Conservation (phyloP, 1,140 invertebrate species). For the Littorina saxatilis region DNA sequence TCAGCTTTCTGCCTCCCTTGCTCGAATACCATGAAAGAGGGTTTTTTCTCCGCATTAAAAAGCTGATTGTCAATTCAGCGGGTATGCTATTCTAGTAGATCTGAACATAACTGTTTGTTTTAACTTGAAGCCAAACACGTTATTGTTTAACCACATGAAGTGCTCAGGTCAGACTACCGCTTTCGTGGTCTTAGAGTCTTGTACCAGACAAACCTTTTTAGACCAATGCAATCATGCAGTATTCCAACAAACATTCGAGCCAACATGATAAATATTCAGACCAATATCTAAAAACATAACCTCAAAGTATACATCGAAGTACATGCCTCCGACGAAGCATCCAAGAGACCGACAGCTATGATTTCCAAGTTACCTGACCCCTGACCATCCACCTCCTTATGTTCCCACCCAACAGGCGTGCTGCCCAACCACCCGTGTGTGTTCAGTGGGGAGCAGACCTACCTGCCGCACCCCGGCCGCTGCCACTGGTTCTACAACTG, state of each 20-base stretch:
- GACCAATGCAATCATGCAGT: neutral
- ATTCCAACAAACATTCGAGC: neutral
- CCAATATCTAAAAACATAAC: neutral
- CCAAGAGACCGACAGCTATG: neutral
- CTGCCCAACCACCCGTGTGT: conserved; percentile 38
- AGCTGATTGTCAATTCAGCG: too few species aligned
- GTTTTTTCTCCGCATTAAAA: too few species aligned
- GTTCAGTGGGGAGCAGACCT: conserved; percentile 4
- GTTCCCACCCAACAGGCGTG: too few species aligned
- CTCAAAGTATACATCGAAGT: neutral
- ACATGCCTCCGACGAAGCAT: too few species aligned
- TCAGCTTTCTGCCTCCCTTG: neutral
- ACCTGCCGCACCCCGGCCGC: conserved; percentile 40
- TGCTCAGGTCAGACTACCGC: too few species aligned
- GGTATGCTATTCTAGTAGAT: too few species aligned
- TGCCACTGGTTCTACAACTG: conserved; percentile 49
- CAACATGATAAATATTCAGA: neutral
- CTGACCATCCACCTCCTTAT: conserved; percentile 1
- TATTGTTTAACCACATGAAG: too few species aligned
- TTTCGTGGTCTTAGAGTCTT: neutral
- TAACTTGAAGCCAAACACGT: too few species aligned
- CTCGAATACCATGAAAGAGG: too few species aligned
- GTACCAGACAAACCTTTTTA: conserved; percentile 20
- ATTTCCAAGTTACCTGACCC: neutral
- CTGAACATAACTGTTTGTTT: too few species aligned